phyloP scores from a whole-genome alignment of 2,113 vertebrate species.

The Calidris pygmaea region DNA sequence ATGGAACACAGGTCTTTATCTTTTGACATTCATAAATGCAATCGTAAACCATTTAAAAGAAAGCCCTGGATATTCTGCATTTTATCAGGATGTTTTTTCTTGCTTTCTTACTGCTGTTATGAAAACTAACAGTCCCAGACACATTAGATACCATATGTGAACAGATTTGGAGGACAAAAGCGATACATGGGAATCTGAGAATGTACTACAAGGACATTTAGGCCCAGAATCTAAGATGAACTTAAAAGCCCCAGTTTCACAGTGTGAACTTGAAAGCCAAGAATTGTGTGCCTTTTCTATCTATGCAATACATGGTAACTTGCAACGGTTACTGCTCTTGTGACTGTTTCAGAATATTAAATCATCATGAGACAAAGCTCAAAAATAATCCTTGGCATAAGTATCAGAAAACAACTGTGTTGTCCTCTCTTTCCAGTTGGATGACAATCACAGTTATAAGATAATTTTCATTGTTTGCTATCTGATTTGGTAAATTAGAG shows the following conservation, averaged over 20 bases:
- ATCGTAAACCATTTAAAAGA: neutral
- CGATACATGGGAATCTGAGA: neutral
- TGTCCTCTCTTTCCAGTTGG: neutral
- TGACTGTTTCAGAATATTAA: neutral
- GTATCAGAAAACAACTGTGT: neutral
- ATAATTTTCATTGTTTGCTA: neutral
- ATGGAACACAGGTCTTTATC: neutral
- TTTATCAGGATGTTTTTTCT: neutral
- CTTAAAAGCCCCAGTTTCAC: neutral
- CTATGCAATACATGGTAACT: neutral
- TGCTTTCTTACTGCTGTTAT: neutral
- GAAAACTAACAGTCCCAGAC: neutral
- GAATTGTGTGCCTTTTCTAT: neutral
- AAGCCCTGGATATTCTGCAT: neutral
- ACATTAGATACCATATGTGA: accelerated
- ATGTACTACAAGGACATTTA: neutral
- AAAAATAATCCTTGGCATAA: neutral
- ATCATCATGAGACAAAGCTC: neutral
- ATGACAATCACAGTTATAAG: neutral
- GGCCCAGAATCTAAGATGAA: neutral
- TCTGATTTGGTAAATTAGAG: neutral
- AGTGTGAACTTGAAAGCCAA: neutral
- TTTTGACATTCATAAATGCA: neutral
- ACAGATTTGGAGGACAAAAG: neutral
- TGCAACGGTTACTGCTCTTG: neutral